Percentiles rank a stretch among this genome's conserved stretches.
These are phyloP conservation scores for Oscheius onirici DNA, from an alignment of 2,888 invertebrate genomes.

Conservation along the genomic window DNA sequence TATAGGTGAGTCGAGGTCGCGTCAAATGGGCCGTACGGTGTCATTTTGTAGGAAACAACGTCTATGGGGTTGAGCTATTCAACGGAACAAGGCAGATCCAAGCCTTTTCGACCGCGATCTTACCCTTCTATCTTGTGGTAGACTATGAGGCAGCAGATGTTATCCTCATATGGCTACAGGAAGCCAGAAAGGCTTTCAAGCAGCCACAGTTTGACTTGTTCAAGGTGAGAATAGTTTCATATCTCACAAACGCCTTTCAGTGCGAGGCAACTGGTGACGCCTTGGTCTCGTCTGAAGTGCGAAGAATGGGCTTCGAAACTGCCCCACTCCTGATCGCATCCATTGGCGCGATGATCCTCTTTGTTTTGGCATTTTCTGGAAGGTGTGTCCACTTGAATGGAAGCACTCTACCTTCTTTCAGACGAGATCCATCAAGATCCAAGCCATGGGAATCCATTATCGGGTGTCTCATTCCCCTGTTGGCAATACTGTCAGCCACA, in stretches of 20 bases:
- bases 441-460: conserved; percentile 64
- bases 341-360: conserved; percentile 64
- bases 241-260: conserved; percentile 40
- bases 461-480: conserved; percentile 64
- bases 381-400: conserved; percentile 9
- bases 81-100: conserved; percentile 40
- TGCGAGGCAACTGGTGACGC: conserved; percentile 66
- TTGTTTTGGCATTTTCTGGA: conserved; percentile 50
- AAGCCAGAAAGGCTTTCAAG: conserved; percentile 56
- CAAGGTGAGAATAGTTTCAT: conserved; percentile 12
- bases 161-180: conserved; percentile 55
- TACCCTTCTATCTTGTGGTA: conserved; percentile 64
- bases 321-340: conserved; percentile 63
- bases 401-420: conserved; percentile 11
- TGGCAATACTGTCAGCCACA: conserved; percentile 56
- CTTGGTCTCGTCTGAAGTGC: conserved; percentile 64
- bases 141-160: conserved; percentile 44
- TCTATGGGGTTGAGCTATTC: conserved; percentile 59
- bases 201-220: conserved; percentile 46
- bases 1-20: conserved; percentile 53
- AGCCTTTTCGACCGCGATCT: conserved; percentile 62
- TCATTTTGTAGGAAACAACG: conserved; percentile 62
- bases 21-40: conserved; percentile 3
- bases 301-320: conserved; percentile 67
- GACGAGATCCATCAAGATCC: conserved; percentile 48